phyloP scores from a whole-genome alignment of 2,888 invertebrate genomes.

The Eupithecia pulchellata region DNA sequence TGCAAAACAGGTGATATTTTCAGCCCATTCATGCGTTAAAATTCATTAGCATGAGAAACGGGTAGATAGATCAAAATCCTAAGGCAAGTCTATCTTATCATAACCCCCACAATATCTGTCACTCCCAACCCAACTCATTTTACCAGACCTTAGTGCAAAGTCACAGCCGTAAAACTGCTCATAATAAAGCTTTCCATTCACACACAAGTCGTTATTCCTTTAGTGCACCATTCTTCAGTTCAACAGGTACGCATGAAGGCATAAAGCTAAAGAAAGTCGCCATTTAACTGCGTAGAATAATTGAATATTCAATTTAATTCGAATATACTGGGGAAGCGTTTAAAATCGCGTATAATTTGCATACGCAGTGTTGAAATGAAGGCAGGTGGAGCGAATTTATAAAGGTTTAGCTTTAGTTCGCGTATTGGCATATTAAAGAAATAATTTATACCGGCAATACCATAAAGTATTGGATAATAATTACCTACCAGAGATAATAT shows the following conservation, averaged over 20 bases:
- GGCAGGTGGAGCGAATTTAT: constrained; percentile 31
- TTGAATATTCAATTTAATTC: constrained; percentile 70
- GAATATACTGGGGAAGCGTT: constrained; percentile 41
- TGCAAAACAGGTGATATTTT: not conserved
- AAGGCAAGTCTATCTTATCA: not conserved
- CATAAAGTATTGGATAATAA: not conserved
- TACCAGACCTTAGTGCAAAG: constrained; percentile 15
- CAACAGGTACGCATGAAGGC: constrained; percentile 27
- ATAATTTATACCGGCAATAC: constrained; percentile 15
- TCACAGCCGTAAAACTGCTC: constrained; percentile 24
- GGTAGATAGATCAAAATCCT: not conserved
- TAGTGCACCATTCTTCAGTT: constrained; percentile 25
- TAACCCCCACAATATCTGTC: constrained; percentile 11
- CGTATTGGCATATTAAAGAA: constrained; percentile 25
- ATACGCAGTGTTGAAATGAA: constrained; percentile 34
- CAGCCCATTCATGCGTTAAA: not conserved
- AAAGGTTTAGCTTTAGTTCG: constrained; percentile 22
- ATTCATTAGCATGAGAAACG: not conserved
- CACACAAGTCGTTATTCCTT: constrained; percentile 28
- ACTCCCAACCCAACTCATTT: not conserved
- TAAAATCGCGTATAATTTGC: constrained; percentile 43
- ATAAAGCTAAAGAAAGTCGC: constrained; percentile 47
- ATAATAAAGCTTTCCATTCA: constrained; percentile 16
- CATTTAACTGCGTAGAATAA: constrained; percentile 51
- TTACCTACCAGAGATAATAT: constrained; percentile 1